Evolutionary conservation across 2,888 invertebrate species (phyloP), one percentile per base, ranked within the genome.

Genomic region (Polymixis flavicincta): DNA sequence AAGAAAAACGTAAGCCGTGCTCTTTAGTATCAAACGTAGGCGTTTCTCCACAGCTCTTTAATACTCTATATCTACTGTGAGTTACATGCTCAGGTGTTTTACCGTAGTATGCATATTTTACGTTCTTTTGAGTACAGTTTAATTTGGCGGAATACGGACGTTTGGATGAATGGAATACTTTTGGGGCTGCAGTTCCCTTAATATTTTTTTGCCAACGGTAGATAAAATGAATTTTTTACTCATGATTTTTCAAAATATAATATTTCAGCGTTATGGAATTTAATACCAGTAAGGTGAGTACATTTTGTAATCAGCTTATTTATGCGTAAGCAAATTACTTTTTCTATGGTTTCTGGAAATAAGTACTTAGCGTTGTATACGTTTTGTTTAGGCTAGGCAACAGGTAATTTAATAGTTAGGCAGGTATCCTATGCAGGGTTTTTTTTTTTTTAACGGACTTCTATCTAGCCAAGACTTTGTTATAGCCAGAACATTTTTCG

Each of bases 1-100:
- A 91, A 89, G 90, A 88, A 90, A 88, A 88, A 86, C 87, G 86
- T 85, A 75, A 84, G 81, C 84, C 61, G 52, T 64, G 76, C 82
- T 82, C 78, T 83, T 55, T 80, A 78, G 86, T 85, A 82, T 86
- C 84, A 87, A 85, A 88, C 82, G 85, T 78, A 84, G 86, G 84
- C 87, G 86, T 83, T 87, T 86, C 66, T 86, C 72, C 74, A 78
- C 60, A 75, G 78, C 69, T 76, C 76, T 87, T 86, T 80, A 72
- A 80, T 85, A 78, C 82, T 65, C 64, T 61, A 50, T 83, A 77
- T 77, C 76, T 77, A 71, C 76, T 52, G n/a, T n/a, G 64, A 77
- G 74, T 71, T 73, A 70, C 68, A 71, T 68, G 68, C 48, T 74
- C 69, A 65, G 68, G 72, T 79, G 66, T 76, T 75, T 72, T 61